Base-by-base conservation (phyloP, 1,140 invertebrate species). In the Drosophila nannoptera region DNA sequence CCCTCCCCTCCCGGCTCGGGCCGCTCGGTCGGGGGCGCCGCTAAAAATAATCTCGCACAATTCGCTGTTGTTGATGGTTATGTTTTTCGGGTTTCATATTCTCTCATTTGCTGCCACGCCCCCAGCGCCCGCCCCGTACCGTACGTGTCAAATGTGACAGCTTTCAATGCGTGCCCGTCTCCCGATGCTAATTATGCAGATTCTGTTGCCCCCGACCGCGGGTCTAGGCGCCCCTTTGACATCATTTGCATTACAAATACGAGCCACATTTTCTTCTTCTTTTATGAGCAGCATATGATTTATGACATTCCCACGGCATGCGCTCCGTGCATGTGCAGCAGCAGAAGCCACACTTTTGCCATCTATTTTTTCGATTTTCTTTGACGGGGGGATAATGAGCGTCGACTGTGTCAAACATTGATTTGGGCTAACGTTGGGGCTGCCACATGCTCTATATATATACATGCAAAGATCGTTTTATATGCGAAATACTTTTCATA, bases 101-200 rank as follows among this genome's bases (percentile, higher is more conserved):
- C 46, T 40, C 12, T 14, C 35, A 7, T 52, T 46, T 52, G 38
- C 16, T 22, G 36, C 8, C 29, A 36, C 46, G 45, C 33, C 46
- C 12, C 22, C 4, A 35, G n/a, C 35, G 45, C 35, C n/a, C 32
- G 32, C 64, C n/a, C 31, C 53, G 43, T 16, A 11, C 36, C 40
- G 75, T 22, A 42, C 48, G 69, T 80, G 80, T 83, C 80, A 80
- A 64, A 74, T 71, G 76, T 84, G 80, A 83, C 80, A 83, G 80
- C 76, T 83, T 67, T 75, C 78, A 69, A 83, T 83, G 75, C 72
- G 68, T 58, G 53, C 50, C 69, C 52, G 53, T 68, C 66, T 78
- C 76, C 68, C 40, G 40, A 54, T 73, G 76, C 80, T 83, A 83
- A 83, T 83, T 83, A 83, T 83, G 80, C 80, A 84, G 80, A 84